These are phyloP conservation scores for Hippolais icterina DNA, from an alignment of 2,113 vertebrate species.

Conservation along the genomic window DNA sequence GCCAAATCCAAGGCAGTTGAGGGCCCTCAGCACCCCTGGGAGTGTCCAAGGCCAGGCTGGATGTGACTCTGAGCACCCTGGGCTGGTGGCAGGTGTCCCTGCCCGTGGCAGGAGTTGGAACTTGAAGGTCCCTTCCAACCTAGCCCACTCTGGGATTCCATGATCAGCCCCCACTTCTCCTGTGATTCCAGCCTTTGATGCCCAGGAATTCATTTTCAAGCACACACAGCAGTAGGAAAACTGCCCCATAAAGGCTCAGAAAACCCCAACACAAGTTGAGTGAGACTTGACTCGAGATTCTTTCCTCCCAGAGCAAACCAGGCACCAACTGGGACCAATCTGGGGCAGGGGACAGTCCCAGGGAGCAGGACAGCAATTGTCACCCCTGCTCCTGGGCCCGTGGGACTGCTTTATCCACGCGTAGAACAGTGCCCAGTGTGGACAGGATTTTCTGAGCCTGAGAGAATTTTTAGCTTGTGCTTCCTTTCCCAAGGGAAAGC, in stretches of 20 bases:
- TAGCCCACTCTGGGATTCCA: not conserved
- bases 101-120: not conserved
- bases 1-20: not conserved
- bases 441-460: too few species aligned
- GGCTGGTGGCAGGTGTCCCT: not conserved
- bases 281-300: too few species aligned
- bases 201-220: not conserved
- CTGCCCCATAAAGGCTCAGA: not conserved
- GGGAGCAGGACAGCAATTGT: not conserved
- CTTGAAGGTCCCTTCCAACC: not conserved
- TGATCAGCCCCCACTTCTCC: not conserved
- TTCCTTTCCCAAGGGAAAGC: too few species aligned
- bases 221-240: not conserved
- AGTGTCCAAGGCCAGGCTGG: not conserved
- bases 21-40: not conserved
- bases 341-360: not conserved
- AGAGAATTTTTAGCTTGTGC: too few species aligned
- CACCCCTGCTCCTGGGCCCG: not conserved
- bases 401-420: accelerated
- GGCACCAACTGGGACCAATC: not conserved
- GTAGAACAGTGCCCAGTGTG: not conserved
- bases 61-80: not conserved
- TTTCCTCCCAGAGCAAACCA: not conserved
- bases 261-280: not conserved
- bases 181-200: not conserved